Evolutionary conservation across 2,113 vertebrate genomes (phyloP), one percentile per base, ranked within the genome.

Genomic region (Zapornia atra): DNA sequence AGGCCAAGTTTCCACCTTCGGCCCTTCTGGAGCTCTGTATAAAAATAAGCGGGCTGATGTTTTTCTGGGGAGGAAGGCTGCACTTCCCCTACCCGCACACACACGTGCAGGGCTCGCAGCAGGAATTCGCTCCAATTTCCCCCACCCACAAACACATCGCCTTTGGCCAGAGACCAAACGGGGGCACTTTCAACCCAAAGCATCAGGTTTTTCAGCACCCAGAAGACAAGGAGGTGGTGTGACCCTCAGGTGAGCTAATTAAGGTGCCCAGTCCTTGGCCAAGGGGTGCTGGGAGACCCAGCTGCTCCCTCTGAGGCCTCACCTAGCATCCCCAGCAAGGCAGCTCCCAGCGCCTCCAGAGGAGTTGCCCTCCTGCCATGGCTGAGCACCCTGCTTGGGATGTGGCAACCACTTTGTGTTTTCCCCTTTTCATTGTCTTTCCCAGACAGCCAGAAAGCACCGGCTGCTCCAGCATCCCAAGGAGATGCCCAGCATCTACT

Each of bases 1-100:
- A 97, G 96, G 96, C 63, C 91, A 94, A 96, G 95, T 96, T 96
- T 96, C 96, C 96, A 97, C 94, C 81, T 96, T 94, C 96, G 91
- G 80, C 81, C 88, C 61, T 93, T 96, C 94, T 96, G 86, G 93
- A 96, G 87, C 66, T 92, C 92, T 89, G 82, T 96, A 93, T 79
- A 95, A 95, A 96, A 97, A 97, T 96, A 96, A 97, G 95, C 12
- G 59, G 57, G 44, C 44, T 46, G 44, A 15, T 53, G 15, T 51
- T 51, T 51, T 93, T 97, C 90, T 83, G 66, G 31, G 57, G 92
- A 95, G 94, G 95, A 94, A 96, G 96, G 85, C 94, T 96, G 22
- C 89, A 86, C 95, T 96, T 96, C 93, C 95, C 95, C 94, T 97
- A 56, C 84, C 81, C 61, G 0, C 91, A 91, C 9, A 3, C 93